These are phyloP conservation scores for Drosophila suboccidentalis DNA, from an alignment of 2,888 invertebrate species.

Conservation along the genomic window DNA sequence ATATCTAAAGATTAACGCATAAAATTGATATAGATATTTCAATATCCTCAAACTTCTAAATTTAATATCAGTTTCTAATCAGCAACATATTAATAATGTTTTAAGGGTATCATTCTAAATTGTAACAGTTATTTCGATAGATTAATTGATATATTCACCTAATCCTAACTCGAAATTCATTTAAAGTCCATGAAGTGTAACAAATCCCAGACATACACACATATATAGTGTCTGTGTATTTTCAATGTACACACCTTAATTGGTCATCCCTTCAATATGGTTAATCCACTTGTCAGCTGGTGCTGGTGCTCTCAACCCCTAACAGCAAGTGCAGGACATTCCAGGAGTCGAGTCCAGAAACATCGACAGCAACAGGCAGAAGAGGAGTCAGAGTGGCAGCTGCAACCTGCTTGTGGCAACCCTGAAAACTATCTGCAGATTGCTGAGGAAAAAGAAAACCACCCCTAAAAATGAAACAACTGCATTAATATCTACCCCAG, in stretches of 20 bases:
- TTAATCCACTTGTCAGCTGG: slow-evolving; percentile 62
- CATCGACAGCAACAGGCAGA: slow-evolving; percentile 51
- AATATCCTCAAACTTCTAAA: background rate
- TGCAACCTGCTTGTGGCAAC: slow-evolving; percentile 70
- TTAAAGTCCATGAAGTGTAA: slow-evolving; percentile 19
- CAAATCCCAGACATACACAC: slow-evolving; percentile 33
- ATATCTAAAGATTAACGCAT: too few species aligned
- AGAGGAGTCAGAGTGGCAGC: slow-evolving; percentile 54
- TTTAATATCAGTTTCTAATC: background rate
- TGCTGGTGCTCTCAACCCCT: slow-evolving; percentile 59
- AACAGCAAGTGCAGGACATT: slow-evolving; percentile 49
- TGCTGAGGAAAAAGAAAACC: slow-evolving; percentile 60
- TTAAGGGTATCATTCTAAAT: background rate
- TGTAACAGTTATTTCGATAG: background rate
- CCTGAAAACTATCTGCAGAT: slow-evolving; percentile 35
- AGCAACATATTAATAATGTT: background rate
- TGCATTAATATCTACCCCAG: slow-evolving; percentile 75
- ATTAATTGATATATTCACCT: slow-evolving; percentile 4
- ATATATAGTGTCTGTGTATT: background rate
- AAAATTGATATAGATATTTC: too few species aligned
- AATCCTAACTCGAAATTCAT: background rate
- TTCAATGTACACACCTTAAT: slow-evolving; percentile 14
- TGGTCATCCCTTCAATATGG: slow-evolving; percentile 47
- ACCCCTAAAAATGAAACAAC: slow-evolving; percentile 74
- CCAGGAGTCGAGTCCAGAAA: slow-evolving; percentile 15